These are phyloP conservation scores for Apamea epomidion DNA, from an alignment of 2,888 invertebrate genomes.

Conservation along the genomic window DNA sequence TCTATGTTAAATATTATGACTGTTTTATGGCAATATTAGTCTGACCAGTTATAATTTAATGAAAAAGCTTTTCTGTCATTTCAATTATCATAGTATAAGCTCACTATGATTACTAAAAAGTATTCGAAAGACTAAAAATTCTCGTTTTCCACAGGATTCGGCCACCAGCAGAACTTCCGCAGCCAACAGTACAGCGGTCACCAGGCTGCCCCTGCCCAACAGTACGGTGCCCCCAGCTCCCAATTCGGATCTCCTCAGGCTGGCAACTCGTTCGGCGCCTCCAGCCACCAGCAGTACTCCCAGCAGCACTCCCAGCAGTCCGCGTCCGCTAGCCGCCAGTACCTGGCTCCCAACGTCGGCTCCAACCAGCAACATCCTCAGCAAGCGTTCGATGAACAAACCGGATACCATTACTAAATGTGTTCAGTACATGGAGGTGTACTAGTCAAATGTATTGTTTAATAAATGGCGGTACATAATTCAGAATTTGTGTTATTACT, in stretches of 20 bases:
- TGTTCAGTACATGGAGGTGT: not conserved
- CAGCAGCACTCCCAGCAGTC: conserved; percentile 66
- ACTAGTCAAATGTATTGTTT: conserved; percentile 19
- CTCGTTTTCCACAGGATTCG: conserved; percentile 60
- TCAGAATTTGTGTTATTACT: not conserved
- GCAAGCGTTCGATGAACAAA: conserved; percentile 84
- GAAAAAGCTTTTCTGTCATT: no score
- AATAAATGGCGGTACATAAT: conserved; percentile 27
- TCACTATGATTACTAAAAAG: not conserved
- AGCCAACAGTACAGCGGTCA: conserved; percentile 34
- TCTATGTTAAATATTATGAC: not conserved
- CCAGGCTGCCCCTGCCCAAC: conserved; percentile 50
- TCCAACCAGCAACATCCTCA: conserved; percentile 79
- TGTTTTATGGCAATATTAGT: not conserved
- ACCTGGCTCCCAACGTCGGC: conserved; percentile 78
- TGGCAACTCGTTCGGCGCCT: conserved; percentile 13
- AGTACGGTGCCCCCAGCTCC: conserved; percentile 65
- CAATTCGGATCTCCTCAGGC: conserved; percentile 66
- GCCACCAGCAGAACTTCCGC: conserved; percentile 56
- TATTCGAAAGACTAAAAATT: no score
- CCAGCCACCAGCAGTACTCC: conserved; percentile 45
- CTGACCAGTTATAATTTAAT: not conserved
- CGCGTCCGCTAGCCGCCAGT: conserved; percentile 79
- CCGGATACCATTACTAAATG: conserved; percentile 83
- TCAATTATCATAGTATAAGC: not conserved